Percentiles rank a stretch among this genome's conserved stretches.
Evolutionary conservation across 2,113 vertebrate genomes (phyloP).

Genomic region (Podocnemis expansa): DNA sequence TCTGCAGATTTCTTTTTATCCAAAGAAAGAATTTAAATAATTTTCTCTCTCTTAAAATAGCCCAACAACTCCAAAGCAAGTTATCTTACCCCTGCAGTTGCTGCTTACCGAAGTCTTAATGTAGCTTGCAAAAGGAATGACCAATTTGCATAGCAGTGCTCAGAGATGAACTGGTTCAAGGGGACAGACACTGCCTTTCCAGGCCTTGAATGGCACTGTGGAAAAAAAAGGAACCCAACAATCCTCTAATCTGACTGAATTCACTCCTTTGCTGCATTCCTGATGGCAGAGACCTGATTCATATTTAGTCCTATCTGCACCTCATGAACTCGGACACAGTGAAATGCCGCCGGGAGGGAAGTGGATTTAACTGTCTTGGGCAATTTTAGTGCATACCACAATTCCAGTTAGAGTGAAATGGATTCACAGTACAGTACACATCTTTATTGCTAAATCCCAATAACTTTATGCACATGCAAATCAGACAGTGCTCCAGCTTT

Average conservation of each 20-base stretch:
- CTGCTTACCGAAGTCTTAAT: background rate
- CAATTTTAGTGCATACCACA: background rate
- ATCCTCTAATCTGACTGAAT: background rate
- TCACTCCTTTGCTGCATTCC: background rate
- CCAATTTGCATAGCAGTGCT: background rate
- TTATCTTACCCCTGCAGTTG: background rate
- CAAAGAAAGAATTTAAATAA: background rate
- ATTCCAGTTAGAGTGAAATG: background rate
- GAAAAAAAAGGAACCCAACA: background rate
- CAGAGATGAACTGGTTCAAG: background rate
- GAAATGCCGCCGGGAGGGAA: background rate
- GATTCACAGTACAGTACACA: background rate
- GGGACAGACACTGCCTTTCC: background rate
- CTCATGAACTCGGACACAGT: fast-evolving
- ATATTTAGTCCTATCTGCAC: background rate
- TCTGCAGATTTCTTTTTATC: background rate
- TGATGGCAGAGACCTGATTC: fast-evolving
- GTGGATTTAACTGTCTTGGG: fast-evolving
- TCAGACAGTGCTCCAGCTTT: too few relatives aligned
- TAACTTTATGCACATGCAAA: too few relatives aligned
- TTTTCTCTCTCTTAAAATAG: background rate
- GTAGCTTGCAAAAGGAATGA: background rate
- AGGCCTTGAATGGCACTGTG: background rate
- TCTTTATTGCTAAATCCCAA: background rate
- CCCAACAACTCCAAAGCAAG: background rate